Percentiles rank a stretch among this genome's conserved stretches.
Evolutionary conservation across 2,888 invertebrate genomes (phyloP).

Genomic region (Oeneis ivallda): DNA sequence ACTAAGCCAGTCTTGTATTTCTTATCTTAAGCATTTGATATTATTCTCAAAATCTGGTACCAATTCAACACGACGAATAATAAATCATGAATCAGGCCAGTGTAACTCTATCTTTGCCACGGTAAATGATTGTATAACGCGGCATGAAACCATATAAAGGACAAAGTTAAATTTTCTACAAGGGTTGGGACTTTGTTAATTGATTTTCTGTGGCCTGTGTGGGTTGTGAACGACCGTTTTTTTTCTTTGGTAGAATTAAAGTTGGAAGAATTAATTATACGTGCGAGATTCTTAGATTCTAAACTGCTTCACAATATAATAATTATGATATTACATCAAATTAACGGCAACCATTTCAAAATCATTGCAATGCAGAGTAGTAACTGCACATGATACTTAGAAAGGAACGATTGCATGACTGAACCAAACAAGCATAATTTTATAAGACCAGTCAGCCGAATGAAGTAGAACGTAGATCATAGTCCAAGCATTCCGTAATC

Average conservation of each 20-base stretch:
- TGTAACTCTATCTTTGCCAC: slow-evolving; percentile 20
- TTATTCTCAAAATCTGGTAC: neutral
- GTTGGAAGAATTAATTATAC: too few species aligned
- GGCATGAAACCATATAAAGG: slow-evolving; percentile 39
- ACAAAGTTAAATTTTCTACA: slow-evolving; percentile 28
- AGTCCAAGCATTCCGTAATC: slow-evolving; percentile 36
- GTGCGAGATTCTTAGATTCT: neutral
- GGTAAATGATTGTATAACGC: slow-evolving; percentile 33
- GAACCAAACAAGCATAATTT: slow-evolving; percentile 35
- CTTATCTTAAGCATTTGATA: neutral
- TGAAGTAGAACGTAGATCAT: slow-evolving; percentile 48
- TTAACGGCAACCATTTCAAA: slow-evolving; percentile 27
- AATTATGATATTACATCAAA: too few species aligned
- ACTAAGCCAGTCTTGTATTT: neutral
- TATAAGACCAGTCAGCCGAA: slow-evolving; percentile 40
- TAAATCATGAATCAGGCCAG: slow-evolving; percentile 14
- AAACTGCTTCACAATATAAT: slow-evolving; percentile 9
- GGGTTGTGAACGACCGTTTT: neutral
- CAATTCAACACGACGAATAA: neutral
- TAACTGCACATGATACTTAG: slow-evolving; percentile 36
- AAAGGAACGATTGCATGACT: slow-evolving; percentile 53
- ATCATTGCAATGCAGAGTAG: slow-evolving; percentile 26
- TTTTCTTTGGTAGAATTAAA: neutral
- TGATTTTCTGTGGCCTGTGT: slow-evolving; percentile 22
- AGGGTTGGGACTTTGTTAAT: slow-evolving; percentile 25